These are phyloP conservation scores for Centropus unirufus DNA, from an alignment of 2,113 vertebrate species.

Conservation along the genomic window DNA sequence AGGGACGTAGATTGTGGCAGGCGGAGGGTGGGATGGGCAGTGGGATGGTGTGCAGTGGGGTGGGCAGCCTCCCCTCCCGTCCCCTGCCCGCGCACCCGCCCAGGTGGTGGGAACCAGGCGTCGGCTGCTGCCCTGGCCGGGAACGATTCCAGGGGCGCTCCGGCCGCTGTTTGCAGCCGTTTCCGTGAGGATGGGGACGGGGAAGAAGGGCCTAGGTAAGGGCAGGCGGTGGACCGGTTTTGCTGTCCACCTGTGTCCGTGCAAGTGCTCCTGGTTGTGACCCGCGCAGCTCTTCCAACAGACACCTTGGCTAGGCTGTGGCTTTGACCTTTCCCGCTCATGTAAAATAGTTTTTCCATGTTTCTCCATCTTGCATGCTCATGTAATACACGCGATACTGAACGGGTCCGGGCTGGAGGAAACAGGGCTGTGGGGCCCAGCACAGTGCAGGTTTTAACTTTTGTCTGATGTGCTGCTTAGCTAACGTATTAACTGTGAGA, in stretches of 20 bases:
- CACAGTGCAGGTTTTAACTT: neutral
- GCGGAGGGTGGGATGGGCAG: no score
- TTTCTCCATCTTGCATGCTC: accelerated
- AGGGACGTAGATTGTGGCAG: neutral
- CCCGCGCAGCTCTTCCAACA: accelerated
- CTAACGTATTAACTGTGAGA: constrained; percentile 36
- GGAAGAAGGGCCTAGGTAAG: neutral
- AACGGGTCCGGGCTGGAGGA: neutral
- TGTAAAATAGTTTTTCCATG: neutral
- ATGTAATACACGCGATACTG: accelerated
- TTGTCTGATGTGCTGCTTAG: neutral
- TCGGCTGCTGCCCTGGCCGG: no score
- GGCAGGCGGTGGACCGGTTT: neutral
- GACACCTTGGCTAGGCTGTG: neutral
- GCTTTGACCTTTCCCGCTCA: neutral
- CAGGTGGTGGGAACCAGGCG: no score
- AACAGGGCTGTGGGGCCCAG: neutral
- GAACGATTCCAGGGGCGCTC: neutral
- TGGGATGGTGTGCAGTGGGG: neutral
- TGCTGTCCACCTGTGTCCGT: neutral
- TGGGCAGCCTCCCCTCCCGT: neutral
- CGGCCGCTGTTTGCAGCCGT: neutral
- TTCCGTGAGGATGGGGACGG: neutral
- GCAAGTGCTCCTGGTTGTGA: neutral
- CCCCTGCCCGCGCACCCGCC: neutral